Conservation (phyloP, 64 coral and sea anemone species). For the Porites australiensis region DNA sequence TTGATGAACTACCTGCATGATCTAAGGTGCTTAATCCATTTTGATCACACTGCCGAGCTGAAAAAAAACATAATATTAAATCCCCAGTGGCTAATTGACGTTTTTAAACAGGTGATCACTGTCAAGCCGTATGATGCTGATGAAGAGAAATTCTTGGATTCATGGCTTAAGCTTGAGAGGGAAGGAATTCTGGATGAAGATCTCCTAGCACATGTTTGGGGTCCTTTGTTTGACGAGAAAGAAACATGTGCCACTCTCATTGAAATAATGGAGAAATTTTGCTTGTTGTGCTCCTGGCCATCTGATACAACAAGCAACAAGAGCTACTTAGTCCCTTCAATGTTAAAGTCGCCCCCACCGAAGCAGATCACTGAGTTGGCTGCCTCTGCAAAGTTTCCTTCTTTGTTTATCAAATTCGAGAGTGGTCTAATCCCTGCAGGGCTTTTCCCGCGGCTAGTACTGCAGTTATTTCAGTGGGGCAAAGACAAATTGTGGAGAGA, state of each 20-base stretch:
- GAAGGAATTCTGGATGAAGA: slow-evolving; percentile 25
- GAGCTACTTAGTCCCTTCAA: slow-evolving; percentile 20
- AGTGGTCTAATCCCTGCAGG: too few relatives aligned
- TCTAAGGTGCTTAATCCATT: slow-evolving; percentile 13
- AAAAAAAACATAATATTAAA: slow-evolving; percentile 9
- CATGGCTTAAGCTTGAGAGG: slow-evolving; percentile 6
- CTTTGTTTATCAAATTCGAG: too few relatives aligned
- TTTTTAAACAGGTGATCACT: slow-evolving; percentile 31
- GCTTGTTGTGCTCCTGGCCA: slow-evolving; percentile 7
- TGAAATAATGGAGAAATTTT: slow-evolving; percentile 26
- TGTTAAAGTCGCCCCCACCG: slow-evolving; percentile 13
- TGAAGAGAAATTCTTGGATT: background rate
- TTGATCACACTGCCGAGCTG: slow-evolving; percentile 13
- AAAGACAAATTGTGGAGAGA: too few relatives aligned
- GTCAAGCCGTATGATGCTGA: background rate
- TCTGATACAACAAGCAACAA: background rate
- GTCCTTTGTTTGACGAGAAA: background rate
- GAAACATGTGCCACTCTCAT: slow-evolving; percentile 10
- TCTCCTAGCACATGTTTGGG: slow-evolving; percentile 20
- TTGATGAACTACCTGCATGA: slow-evolving; percentile 22
- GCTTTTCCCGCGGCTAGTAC: too few relatives aligned
- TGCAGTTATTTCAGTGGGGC: too few relatives aligned
- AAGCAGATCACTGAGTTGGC: background rate
- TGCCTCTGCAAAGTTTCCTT: background rate
- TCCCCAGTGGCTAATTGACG: slow-evolving; percentile 18